Base-by-base conservation (phyloP, 2,113 vertebrate species). In the Oncorhynchus tshawytscha region DNA sequence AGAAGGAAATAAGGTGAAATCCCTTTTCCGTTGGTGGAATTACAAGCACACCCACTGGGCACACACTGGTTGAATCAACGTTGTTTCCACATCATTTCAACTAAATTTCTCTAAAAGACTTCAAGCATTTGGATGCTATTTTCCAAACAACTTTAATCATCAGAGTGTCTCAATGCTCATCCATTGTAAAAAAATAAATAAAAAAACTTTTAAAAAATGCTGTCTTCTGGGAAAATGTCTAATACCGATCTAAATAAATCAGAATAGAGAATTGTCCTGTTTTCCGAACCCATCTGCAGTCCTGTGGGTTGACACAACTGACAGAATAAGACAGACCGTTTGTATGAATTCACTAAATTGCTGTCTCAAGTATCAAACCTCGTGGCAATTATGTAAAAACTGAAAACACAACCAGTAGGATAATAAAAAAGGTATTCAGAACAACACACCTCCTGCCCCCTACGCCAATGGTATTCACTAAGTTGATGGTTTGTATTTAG, bases 361-460 rank as follows among this genome's bases (percentile, higher is more conserved):
- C 67, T 0, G 74, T 90, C 84, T 89, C 84, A 76, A 81, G 81
- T 89, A 72, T 89, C 88, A 1, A 71, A 77, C 81, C 78, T 77
- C 76, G 16, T 82, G 79, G 78, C 83, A 88, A 73, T 90, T 89
- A 84, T 89, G 84, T 72, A 82, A 89, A 86, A 83, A 34, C 68
- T 78, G 80, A 86, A 86, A 90, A 90, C 85, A 86, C 77, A 82
- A 83, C 81, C 76, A 70, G 84, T 78, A 76, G 85, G 77, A 68
- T 81, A 18, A 54, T 16, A 1, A 54, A 18, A 54, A 54, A 18
- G 51, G 51, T 45, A 2, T 3, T 45, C 9, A 45, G 8, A 45
- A 11, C 9, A 45, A 11, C 39, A 45, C 39, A 45, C 39, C 0
- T 45, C 9, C 39, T 45, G 39, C 39, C 39, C 8, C 8, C 8